Base-by-base conservation (phyloP, 2,797 vertebrate genomes). In the Sebastes cheni region DNA sequence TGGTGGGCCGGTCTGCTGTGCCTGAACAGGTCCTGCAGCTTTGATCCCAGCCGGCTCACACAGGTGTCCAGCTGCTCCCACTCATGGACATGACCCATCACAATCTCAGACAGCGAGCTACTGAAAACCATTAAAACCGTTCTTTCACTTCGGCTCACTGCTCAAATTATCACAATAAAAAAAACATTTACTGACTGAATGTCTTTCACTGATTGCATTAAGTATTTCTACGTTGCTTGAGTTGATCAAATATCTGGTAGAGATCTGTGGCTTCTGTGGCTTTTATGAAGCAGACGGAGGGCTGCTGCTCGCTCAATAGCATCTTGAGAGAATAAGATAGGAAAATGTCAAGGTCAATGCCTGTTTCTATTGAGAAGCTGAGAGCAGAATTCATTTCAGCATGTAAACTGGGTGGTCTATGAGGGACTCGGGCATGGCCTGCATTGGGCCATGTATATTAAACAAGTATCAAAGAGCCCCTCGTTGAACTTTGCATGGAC, bases 401-500 rank as follows among this genome's bases (percentile, higher is more conserved):
- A 34, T 59, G 75, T 76, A 67, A 85, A 87, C 87, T 61, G 89
- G 94, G 93, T 93, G 93, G 92, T 90, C 94, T 89, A 2, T 13
- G 65, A 84, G 80, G 72, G 69, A 77, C 87, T 67, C 32, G 20
- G 77, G 77, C 60, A 76, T 52, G 66, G 66, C 86, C 80, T 89
- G 76, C 71, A 83, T 56, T 58, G 66, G 85, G 59, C 79, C 80
- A 89, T 92, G 92, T 91, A 93, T 91, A 88, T 89, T 91, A 91
- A 93, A 94, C 86, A 91, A 91, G 87, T 86, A 92, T 92, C 86
- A 87, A 91, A 90, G 84, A 82, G 75, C 73, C 76, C 75, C 85
- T 93, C 77, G 79, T 72, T 93, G 90, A 94, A 91, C 90, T 88
- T 86, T 91, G 79, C 91, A 93, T 86, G 84, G 87, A 86, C 86